A percentile compares a stretch with the other conserved stretches of the same genome.
These are phyloP conservation scores for Lepilemur ruficaudatus DNA, from an alignment of 2,797 vertebrate species.

Conservation along the genomic window DNA sequence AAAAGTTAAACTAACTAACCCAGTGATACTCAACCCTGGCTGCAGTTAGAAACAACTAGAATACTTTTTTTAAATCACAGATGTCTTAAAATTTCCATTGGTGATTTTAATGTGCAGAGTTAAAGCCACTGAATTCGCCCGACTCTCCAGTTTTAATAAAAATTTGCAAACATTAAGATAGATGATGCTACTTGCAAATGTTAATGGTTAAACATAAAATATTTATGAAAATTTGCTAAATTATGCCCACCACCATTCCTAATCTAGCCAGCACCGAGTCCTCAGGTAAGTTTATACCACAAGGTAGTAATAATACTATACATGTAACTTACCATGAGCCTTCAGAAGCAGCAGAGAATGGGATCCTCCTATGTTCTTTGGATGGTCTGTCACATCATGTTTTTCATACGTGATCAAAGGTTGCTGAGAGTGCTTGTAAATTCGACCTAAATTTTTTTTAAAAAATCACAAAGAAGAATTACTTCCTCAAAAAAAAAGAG, in stretches of 20 bases:
- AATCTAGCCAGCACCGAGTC: background rate
- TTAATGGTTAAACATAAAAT: background rate
- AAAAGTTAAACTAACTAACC: background rate
- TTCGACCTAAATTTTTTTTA: conserved; percentile 74
- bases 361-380: conserved; percentile 86
- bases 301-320: background rate
- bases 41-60: background rate
- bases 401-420: conserved; percentile 87
- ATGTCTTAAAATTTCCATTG: background rate
- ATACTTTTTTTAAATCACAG: background rate
- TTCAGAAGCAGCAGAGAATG: conserved; percentile 87
- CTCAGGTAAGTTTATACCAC: background rate
- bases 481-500: background rate
- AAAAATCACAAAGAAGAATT: background rate
- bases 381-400: conserved; percentile 80
- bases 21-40: background rate
- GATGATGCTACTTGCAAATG: background rate
- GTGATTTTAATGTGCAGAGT: background rate
- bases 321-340: conserved; percentile 86
- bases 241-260: background rate
- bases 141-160: conserved; percentile 12
- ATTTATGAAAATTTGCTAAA: background rate
- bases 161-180: background rate
- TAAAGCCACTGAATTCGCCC: background rate
- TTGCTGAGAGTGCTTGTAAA: conserved; percentile 87